Evolutionary conservation across 1,140 invertebrate genomes (phyloP).

Genomic region (Bombus terrestris): DNA sequence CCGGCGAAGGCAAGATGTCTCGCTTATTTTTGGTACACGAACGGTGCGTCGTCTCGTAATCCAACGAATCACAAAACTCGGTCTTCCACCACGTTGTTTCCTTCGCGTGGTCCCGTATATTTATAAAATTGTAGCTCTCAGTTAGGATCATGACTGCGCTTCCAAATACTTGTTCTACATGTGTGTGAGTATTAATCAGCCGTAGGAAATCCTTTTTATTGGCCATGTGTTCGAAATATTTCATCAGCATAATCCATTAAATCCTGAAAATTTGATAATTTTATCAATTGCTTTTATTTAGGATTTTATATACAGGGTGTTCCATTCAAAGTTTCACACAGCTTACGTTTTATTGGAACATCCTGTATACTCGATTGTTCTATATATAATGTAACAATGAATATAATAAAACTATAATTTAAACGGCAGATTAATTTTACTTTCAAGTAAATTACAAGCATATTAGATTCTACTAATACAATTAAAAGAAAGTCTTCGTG

Average conservation of each 20-base stretch:
- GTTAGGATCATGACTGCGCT: not conserved
- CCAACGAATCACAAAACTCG: constrained; percentile 32
- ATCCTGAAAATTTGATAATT: not conserved
- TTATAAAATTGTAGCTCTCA: constrained; percentile 70
- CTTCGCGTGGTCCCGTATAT: constrained; percentile 57
- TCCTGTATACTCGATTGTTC: not conserved
- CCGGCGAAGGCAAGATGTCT: constrained; percentile 31
- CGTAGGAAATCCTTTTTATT: not conserved
- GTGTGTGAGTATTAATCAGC: not conserved
- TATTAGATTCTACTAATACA: not conserved
- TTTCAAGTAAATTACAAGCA: not conserved
- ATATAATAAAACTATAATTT: not conserved
- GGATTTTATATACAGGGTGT: not conserved
- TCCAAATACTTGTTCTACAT: not conserved
- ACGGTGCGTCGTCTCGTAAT: constrained; percentile 48
- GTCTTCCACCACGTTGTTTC: not conserved
- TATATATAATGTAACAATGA: not conserved
- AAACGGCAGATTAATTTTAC: not conserved
- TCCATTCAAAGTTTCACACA: too few species aligned
- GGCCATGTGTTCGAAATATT: not conserved
- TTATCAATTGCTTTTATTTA: not conserved
- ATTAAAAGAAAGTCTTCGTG: not conserved
- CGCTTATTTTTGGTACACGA: constrained; percentile 66
- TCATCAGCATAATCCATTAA: not conserved
- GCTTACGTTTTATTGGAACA: too few species aligned